These are phyloP conservation scores for Sebastes miniatus DNA, from an alignment of 2,797 vertebrate genomes.

Conservation along the genomic window DNA sequence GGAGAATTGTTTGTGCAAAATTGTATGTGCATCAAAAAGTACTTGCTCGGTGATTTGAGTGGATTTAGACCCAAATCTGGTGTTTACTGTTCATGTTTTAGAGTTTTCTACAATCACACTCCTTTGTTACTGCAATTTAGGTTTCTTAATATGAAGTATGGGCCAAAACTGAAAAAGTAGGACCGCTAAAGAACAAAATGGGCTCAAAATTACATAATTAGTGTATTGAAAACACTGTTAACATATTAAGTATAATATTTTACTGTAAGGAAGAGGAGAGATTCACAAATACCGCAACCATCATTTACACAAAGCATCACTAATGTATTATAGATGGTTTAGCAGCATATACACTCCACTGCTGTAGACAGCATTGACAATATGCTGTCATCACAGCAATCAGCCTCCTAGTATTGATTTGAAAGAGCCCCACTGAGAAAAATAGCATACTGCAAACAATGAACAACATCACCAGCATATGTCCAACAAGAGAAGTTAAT, in stretches of 20 bases:
- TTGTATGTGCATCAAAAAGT: neutral
- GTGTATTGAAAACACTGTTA: neutral
- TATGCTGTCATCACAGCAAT: neutral
- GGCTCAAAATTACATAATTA: neutral
- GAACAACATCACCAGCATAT: neutral
- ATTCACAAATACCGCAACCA: neutral
- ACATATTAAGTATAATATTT: neutral
- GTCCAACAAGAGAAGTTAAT: constrained; percentile 1
- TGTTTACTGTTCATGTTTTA: neutral
- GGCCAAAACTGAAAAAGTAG: neutral
- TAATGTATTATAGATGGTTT: too few relatives aligned
- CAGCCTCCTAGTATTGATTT: neutral
- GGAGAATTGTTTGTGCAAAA: neutral
- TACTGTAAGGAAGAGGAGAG: neutral
- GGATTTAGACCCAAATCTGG: neutral
- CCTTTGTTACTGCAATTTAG: neutral
- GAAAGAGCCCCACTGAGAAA: neutral
- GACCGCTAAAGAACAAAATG: neutral
- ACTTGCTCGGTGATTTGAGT: neutral
- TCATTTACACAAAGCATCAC: neutral
- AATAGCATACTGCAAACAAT: constrained; percentile 2
- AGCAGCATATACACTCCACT: neutral
- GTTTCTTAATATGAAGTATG: neutral
- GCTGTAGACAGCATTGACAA: neutral
- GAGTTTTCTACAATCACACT: neutral